Percentiles rank a stretch among this genome's conserved stretches.
phyloP scores from a whole-genome alignment of 2,797 vertebrate genomes.

The Microctenopoma steveboyesi region DNA sequence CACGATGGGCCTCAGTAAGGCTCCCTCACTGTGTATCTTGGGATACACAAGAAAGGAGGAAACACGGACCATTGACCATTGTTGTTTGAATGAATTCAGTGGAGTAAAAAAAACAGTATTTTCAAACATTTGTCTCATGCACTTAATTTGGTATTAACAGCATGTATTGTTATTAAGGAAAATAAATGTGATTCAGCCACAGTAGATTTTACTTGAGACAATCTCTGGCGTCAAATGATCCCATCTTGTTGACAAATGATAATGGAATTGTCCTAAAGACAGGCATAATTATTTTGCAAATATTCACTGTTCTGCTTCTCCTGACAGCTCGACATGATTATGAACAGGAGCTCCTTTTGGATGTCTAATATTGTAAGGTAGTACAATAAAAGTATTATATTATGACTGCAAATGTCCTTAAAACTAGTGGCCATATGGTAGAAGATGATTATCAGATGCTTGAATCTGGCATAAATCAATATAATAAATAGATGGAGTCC shows the following conservation, averaged over 20 bases:
- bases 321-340: background rate
- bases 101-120: no score
- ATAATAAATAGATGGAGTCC: background rate
- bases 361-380: slow-evolving; percentile 6
- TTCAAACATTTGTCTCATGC: no score
- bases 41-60: no score
- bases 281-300: background rate
- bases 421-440: background rate
- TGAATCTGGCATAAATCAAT: slow-evolving; percentile 13
- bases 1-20: no score
- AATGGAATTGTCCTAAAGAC: background rate
- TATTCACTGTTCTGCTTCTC: background rate
- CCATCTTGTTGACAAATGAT: background rate
- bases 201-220: background rate
- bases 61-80: no score
- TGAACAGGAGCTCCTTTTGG: background rate
- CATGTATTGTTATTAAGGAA: background rate
- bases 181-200: background rate
- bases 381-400: background rate
- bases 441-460: slow-evolving; percentile 14
- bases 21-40: no score
- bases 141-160: background rate
- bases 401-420: slow-evolving; percentile 1
- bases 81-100: no score
- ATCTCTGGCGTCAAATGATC: slow-evolving; percentile 5